Base-by-base conservation (phyloP, 2,797 vertebrate species). In the Myotis planiceps region DNA sequence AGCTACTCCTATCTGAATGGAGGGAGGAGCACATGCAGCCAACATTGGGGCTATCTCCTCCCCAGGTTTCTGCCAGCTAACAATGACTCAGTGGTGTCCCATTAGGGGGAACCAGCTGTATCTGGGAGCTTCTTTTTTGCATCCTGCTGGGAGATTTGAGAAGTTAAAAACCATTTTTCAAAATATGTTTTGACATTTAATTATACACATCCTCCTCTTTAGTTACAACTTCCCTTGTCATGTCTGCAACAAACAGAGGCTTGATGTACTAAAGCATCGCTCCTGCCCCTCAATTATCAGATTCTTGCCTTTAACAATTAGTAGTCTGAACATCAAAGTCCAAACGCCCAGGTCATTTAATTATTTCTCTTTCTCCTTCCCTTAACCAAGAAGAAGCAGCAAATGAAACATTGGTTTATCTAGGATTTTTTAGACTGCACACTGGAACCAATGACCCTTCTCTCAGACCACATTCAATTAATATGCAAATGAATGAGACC, bases 391-490 rank as follows among this genome's bases (percentile, higher is more conserved):
- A 92, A 82, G 71, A 96, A 85, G 66, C 78, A 95, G 29, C 39
- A 85, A 95, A 86, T 88, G 90, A 96, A 89, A 97, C 74, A 47
- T 68, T 58, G 53, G 90, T 90, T 96, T 93, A 90, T 78, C 51
- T 42, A 80, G 42, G 45, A 74, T 87, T 95, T 94, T 88, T 90
- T 53, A 78, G 68, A 89, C 29, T 87, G 81, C 47, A 69, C 6
- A 42, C 25, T 83, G 92, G 92, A 97, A 92, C 87, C 95, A 93
- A 75, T 90, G 95, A 94, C 95, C 95, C 90, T 94, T 82, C 63
- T 96, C 95, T 96, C 63, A 94, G 95, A 89, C 93, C 93, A 92
- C 81, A 97, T 96, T 97, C 96, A 97, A 97, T 98, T 97, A 96
- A 95, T 95, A 97, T 96, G 97, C 90, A 97, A 97, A 97, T 96